Evolutionary conservation across 2,113 vertebrate genomes (phyloP).

Genomic region (Phalacrocorax pelagicus): DNA sequence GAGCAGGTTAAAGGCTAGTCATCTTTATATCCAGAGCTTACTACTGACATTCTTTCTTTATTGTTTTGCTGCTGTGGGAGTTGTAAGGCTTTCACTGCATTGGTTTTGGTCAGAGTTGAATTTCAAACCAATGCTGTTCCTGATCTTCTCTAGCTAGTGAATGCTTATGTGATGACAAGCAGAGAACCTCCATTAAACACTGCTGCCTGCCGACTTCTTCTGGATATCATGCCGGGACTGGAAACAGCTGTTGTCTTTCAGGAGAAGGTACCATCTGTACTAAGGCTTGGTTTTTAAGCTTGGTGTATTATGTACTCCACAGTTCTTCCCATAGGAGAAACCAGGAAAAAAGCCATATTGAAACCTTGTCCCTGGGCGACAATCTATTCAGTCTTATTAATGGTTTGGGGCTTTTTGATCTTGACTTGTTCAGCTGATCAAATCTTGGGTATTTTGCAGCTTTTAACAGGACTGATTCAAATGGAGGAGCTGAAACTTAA

Average conservation of each 20-base stretch:
- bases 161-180: constrained; percentile 98
- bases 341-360: neutral
- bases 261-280: constrained; percentile 84
- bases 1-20: neutral
- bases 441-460: neutral
- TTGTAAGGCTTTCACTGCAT: neutral
- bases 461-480: neutral
- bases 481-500: neutral
- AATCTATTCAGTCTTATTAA: neutral
- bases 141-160: constrained; percentile 85
- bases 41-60: neutral
- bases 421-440: neutral
- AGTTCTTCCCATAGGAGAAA: neutral
- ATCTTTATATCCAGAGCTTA: neutral
- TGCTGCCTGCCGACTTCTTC: constrained; percentile 91
- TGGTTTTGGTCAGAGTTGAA: constrained; percentile 25
- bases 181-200: constrained; percentile 92
- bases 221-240: constrained; percentile 98
- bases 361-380: neutral
- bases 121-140: constrained; percentile 24
- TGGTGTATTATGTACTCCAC: neutral
- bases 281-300: neutral
- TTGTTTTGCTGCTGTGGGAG: neutral
- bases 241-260: constrained; percentile 98
- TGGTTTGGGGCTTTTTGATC: neutral